Percentiles rank a stretch among this genome's conserved stretches.
These are phyloP conservation scores for Larimichthys polyactis DNA, from an alignment of 2,113 vertebrate genomes.

Conservation along the genomic window DNA sequence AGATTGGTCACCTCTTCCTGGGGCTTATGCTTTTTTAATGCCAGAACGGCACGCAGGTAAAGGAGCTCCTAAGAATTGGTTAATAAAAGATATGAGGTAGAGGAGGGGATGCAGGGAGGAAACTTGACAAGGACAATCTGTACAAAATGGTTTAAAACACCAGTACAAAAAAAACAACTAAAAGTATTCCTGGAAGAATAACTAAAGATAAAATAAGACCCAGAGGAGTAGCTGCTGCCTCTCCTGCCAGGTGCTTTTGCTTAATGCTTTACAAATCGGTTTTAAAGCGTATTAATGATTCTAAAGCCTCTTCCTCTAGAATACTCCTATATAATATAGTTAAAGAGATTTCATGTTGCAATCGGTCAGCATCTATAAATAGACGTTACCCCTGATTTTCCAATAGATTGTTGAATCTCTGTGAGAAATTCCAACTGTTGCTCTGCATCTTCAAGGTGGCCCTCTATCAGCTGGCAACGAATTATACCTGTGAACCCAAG, in stretches of 20 bases:
- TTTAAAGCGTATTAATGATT: not conserved
- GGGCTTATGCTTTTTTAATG: slow-evolving; percentile 86
- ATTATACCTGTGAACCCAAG: slow-evolving; percentile 88
- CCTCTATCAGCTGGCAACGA: slow-evolving; percentile 91
- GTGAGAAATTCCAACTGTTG: slow-evolving; percentile 95
- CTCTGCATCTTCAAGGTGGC: slow-evolving; percentile 92
- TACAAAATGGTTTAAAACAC: not conserved
- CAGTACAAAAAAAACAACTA: not conserved
- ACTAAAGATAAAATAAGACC: not conserved
- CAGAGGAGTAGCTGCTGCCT: not conserved
- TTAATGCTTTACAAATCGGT: not conserved
- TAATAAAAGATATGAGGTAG: not conserved
- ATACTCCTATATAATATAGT: not conserved
- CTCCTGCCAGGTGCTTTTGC: not conserved
- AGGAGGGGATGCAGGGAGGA: not conserved
- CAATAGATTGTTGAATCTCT: slow-evolving; percentile 94
- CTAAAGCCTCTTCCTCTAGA: not conserved
- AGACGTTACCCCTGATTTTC: slow-evolving; percentile 90
- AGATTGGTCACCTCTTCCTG: slow-evolving; percentile 90
- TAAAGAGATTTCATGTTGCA: not conserved
- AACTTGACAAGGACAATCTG: not conserved
- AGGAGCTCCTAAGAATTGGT: slow-evolving; percentile 87
- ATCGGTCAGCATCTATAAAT: not conserved
- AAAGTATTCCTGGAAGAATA: not conserved
- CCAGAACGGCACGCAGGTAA: slow-evolving; percentile 90